Conservation (phyloP, 2,888 invertebrate genomes). For the Parnassius orleans region DNA sequence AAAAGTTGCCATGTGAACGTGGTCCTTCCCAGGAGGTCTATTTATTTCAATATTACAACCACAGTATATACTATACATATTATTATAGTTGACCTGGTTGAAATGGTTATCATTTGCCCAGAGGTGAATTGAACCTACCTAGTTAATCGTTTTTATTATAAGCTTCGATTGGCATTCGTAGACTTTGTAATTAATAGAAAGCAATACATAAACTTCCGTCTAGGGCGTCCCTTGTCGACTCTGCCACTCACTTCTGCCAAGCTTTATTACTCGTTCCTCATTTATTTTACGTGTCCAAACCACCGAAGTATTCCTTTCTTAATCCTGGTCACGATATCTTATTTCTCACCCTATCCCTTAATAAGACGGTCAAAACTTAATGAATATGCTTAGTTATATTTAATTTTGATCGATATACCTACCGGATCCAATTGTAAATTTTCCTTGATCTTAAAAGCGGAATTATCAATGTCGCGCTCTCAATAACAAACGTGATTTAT, state of each 20-base stretch:
- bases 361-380: neutral
- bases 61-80: too few relatives aligned
- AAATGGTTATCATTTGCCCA: neutral
- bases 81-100: neutral
- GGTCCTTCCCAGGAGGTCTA: too few relatives aligned
- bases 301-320: too few relatives aligned
- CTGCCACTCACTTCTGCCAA: too few relatives aligned
- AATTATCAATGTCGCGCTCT: conserved; percentile 17
- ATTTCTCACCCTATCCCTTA: too few relatives aligned
- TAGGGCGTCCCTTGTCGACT: too few relatives aligned
- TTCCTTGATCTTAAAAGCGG: conserved; percentile 18
- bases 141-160: conserved; percentile 1
- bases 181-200: neutral
- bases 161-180: neutral
- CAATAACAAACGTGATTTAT: neutral
- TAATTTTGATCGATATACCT: conserved; percentile 20
- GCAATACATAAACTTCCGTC: neutral
- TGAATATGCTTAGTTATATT: conserved; percentile 4
- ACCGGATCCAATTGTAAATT: conserved; percentile 18
- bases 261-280: too few relatives aligned
- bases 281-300: too few relatives aligned
- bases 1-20: too few relatives aligned
- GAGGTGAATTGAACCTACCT: neutral
- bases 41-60: too few relatives aligned
- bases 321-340: too few relatives aligned